A percentile compares a stretch with the other conserved stretches of the same genome.
Evolutionary conservation across 2,888 invertebrate species (phyloP).

Genomic region (Macrophya annulata): DNA sequence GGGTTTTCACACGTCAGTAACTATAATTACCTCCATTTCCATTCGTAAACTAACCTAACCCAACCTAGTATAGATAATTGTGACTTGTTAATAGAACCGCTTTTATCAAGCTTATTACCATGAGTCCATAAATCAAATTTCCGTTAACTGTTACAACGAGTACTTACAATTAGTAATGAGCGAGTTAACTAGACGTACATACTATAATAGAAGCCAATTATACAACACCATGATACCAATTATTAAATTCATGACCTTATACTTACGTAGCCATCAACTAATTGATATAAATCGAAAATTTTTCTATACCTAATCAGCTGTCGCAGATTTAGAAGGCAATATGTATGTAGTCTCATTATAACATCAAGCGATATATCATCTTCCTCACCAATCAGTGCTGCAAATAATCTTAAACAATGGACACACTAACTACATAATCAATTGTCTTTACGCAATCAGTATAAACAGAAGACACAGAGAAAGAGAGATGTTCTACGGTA

Average conservation of each 20-base stretch:
- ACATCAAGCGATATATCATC: background rate
- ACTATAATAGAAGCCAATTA: background rate
- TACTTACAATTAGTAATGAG: constrained; percentile 36
- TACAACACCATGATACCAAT: background rate
- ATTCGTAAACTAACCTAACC: background rate
- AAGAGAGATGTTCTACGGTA: constrained; percentile 50
- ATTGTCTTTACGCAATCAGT: constrained; percentile 38
- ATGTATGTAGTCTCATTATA: background rate
- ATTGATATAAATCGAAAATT: background rate
- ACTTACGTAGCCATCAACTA: background rate
- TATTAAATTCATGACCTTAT: constrained; percentile 15
- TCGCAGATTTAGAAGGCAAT: background rate
- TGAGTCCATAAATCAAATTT: constrained; percentile 33
- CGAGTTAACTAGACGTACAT: constrained; percentile 34
- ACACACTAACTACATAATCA: background rate
- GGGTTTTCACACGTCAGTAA: background rate
- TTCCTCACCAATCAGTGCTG: background rate
- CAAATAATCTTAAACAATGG: background rate
- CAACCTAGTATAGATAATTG: background rate
- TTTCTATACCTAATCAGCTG: background rate
- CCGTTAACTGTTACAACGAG: background rate
- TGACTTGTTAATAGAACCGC: background rate
- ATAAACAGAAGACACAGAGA: background rate
- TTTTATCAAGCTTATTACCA: constrained; percentile 25
- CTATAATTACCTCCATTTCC: background rate